A percentile compares a stretch with the other conserved stretches of the same genome.
These are phyloP conservation scores for Willisornis vidua DNA, from an alignment of 2,113 vertebrate genomes.

Conservation along the genomic window DNA sequence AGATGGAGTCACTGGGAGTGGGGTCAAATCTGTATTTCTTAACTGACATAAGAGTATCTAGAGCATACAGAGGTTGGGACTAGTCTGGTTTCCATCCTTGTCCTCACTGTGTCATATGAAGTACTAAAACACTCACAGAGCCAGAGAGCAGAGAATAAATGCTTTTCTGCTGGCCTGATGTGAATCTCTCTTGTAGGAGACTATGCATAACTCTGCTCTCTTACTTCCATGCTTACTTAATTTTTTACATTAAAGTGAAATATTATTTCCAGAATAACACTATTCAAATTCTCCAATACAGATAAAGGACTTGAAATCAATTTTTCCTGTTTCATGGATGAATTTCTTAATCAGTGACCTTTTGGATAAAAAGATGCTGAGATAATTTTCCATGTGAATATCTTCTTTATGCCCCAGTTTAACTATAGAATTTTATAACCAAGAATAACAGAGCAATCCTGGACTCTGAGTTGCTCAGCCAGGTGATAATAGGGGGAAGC, in stretches of 20 bases:
- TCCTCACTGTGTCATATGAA: not conserved
- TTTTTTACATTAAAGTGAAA: not conserved
- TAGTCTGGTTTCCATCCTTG: not conserved
- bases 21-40: not conserved
- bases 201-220: not conserved
- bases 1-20: not conserved
- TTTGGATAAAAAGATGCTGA: not conserved
- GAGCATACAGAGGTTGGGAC: not conserved
- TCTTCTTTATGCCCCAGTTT: not conserved
- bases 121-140: not conserved
- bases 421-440: not conserved
- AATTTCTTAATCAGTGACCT: not conserved
- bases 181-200: not conserved
- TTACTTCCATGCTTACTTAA: not conserved
- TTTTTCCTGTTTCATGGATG: not conserved
- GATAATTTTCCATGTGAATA: not conserved
- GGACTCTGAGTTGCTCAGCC: not conserved
- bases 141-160: not conserved
- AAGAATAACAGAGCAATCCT: not conserved
- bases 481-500: not conserved
- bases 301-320: not conserved
- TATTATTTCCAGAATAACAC: not conserved
- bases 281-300: not conserved
- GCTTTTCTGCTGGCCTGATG: not conserved
- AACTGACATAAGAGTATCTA: not conserved